Evolutionary conservation across 1,140 invertebrate genomes (phyloP).

Genomic region (Hirudo medicinalis): DNA sequence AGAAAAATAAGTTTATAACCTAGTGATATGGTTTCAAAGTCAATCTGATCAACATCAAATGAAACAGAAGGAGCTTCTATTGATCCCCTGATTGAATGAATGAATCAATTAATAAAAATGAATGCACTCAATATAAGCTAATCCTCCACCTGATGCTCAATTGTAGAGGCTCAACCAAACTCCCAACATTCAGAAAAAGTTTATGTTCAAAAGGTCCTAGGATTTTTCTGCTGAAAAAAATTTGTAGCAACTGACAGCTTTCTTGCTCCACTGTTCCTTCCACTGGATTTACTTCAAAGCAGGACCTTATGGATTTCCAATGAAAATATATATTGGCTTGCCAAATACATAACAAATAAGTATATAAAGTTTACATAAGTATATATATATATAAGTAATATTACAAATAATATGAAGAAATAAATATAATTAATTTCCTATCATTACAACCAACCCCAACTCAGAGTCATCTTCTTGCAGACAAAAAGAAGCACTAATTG

Average conservation of each 20-base stretch:
- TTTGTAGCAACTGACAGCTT: conserved; percentile 39
- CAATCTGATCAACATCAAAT: conserved; percentile 37
- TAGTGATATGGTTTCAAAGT: conserved; percentile 41
- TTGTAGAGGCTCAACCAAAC: conserved; percentile 29
- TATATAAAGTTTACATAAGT: too few relatives aligned
- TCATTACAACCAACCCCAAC: neutral
- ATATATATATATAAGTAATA: too few relatives aligned
- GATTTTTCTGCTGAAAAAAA: conserved; percentile 33
- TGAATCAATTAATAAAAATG: neutral
- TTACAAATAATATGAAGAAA: too few relatives aligned
- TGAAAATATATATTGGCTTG: too few relatives aligned
- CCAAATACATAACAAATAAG: too few relatives aligned
- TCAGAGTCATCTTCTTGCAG: conserved; percentile 29
- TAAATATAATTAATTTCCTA: too few relatives aligned
- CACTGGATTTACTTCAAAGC: conserved; percentile 39
- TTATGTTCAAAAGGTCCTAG: conserved; percentile 39
- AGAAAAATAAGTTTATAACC: conserved; percentile 26
- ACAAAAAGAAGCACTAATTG: conserved; percentile 41
- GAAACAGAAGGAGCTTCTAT: conserved; percentile 42
- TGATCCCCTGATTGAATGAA: conserved; percentile 30
- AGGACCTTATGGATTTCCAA: conserved; percentile 28
- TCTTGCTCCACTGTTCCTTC: conserved; percentile 39
- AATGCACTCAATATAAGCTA: conserved; percentile 19
- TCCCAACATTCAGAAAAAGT: conserved; percentile 40
- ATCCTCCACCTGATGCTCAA: conserved; percentile 34